Conservation (phyloP, 2,113 vertebrate genomes). For the Hemiscyllium ocellatum region DNA sequence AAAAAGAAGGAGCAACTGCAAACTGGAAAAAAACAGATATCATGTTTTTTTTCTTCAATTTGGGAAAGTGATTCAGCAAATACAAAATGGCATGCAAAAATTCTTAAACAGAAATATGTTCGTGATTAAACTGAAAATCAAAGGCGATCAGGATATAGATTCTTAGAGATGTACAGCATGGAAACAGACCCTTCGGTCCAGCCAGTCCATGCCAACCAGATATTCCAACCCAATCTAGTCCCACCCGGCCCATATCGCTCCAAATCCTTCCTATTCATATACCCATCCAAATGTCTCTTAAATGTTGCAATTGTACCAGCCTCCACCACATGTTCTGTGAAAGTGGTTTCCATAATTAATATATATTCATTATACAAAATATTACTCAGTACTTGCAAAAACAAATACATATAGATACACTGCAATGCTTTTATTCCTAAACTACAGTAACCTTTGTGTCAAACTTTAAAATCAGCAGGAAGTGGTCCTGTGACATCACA, state of each 20-base stretch:
- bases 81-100: neutral
- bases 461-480: neutral
- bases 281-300: no score
- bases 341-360: neutral
- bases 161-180: no score
- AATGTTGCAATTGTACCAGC: no score
- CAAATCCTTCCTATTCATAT: no score
- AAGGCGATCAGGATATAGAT: neutral
- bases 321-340: neutral
- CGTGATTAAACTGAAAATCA: neutral
- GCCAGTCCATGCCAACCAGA: no score
- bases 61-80: neutral
- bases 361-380: neutral
- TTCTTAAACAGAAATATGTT: neutral
- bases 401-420: neutral
- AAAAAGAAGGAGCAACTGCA: conserved; percentile 18
- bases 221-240: no score
- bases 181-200: no score
- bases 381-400: neutral
- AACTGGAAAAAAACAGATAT: neutral
- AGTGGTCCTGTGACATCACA: neutral
- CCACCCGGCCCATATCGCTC: no score
- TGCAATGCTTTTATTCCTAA: neutral
- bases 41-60: neutral
- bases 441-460: neutral